Base-by-base conservation (phyloP, 2,797 vertebrate genomes). In the Rhyacichthys aspro region DNA sequence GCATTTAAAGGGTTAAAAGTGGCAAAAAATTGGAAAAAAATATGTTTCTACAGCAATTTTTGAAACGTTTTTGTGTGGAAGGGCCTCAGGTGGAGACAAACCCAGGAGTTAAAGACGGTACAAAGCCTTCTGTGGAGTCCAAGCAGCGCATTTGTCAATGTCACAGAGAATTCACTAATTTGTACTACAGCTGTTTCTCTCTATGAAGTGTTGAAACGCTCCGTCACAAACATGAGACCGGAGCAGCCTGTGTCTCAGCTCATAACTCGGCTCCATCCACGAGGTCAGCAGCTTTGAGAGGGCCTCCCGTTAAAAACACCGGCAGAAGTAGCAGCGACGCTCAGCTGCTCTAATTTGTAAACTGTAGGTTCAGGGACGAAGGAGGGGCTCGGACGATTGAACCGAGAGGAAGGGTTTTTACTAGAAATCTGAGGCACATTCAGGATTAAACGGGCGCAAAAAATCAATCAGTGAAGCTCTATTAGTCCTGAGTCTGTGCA, bases 201-300 rank as follows among this genome's bases (percentile, higher is more conserved):
- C 76, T 87, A 92, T 89, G 88, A 92, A 89, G 91, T 93, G 92
- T 90, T 92, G 91, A 93, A 92, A 92, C 85, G 72, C 88, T 90
- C 82, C 70, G 89, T 92, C 88, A 89, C 88, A 88, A 84, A 80
- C 80, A 78, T 70, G 63, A 71, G 83, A 70, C 70, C 55, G 66
- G 80, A 81, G 80, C 81, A 67, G 71, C 78, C 82, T 57, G 79
- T 84, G 82, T 89, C 88, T 85, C 67, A 72, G 73, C 79, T 78
- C 74, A 71, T 90, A 86, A 87, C 82, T 83, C 78, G 79, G 83
- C 76, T 67, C 81, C 80, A 72, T 90, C 90, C 81, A 87, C 65
- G 46, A 72, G 58, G 78, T 78, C 71, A 83, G 61, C 72, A 62
- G 65, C 59, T 67, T 70, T 48, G 44, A 28, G 67, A 7, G 9